Base-by-base conservation (phyloP, 2,888 invertebrate genomes). In the Agriopis marginaria region DNA sequence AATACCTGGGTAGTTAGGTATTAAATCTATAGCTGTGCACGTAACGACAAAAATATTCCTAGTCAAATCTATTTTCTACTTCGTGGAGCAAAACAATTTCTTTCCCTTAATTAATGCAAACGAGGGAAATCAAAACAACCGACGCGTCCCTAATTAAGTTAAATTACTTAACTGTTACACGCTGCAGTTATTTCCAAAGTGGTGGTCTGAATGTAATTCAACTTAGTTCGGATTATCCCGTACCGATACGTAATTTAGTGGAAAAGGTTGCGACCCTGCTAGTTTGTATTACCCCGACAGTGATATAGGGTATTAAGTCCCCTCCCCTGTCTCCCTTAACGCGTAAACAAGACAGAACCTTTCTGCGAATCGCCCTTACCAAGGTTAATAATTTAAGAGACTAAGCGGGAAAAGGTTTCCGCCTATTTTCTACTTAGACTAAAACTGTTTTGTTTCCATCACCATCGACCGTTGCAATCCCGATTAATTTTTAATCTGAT, bases 231-330 rank as follows among this genome's bases (percentile, higher is more conserved):
- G 91, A 91, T 92, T 91, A 93, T 91, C 91, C 91, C 89, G 84
- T 89, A 89, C 91, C 91, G 89, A 93, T 94, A 93, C 89, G 91
- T 90, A 94, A 94, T 94, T 93, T 90, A 92, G 90, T 91, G 92
- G 92, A 92, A 93, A 93, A 93, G 93, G 93, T 92, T 91, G 89
- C 86, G 91, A 91, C 90, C 93, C 92, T 84, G 89, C 91, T 89
- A 93, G 92, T 93, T 93, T 91, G 92, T 91, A 90, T 91, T 90
- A 89, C 89, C 87, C 90, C 88, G 92, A 91, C 92, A 92, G 91
- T 94, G 93, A 94, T 93, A 93, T 91, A 93, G 93, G 92, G 90
- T 90, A 93, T 93, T 93, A 93, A 93, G 92, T 90, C 91, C 90
- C 92, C 89, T 89, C 86, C 89, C 87, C 89, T 86, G 86, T 89